These are phyloP conservation scores for Aptenodytes patagonicus DNA, from an alignment of 2,113 vertebrate genomes.

Conservation along the genomic window DNA sequence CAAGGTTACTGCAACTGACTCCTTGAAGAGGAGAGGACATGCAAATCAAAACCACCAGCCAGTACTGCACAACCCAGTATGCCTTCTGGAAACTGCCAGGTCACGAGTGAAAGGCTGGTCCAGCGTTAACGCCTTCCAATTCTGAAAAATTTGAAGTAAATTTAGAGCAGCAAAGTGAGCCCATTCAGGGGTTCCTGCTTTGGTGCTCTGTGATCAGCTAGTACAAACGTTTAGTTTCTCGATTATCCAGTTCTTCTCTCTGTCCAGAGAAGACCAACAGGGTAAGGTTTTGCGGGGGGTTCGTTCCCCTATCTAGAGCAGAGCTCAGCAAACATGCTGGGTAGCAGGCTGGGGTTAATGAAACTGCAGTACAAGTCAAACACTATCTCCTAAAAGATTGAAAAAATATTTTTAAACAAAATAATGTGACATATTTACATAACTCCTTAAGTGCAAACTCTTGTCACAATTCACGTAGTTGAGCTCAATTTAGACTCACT, in stretches of 20 bases:
- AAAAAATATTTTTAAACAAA: conserved; percentile 75
- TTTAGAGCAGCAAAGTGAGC: not conserved
- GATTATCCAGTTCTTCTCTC: not conserved
- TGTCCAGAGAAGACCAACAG: not conserved
- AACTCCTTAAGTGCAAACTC: conserved; percentile 88
- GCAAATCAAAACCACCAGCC: not conserved
- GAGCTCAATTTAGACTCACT: conserved; percentile 69
- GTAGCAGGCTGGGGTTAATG: conserved; percentile 28
- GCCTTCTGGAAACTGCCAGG: not conserved
- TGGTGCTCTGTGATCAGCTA: not conserved
- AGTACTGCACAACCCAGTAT: not conserved
- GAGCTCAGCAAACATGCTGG: conserved; percentile 2
- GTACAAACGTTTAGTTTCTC: not conserved
- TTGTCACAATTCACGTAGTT: conserved; percentile 82
- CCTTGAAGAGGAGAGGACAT: not conserved
- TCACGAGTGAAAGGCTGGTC: not conserved
- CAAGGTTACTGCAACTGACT: not conserved
- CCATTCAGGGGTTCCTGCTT: not conserved
- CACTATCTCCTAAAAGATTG: conserved; percentile 65
- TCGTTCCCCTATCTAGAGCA: not conserved
- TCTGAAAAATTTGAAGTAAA: not conserved
- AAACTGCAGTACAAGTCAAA: conserved; percentile 58
- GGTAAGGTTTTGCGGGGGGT: not conserved
- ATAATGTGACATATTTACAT: conserved; percentile 81
- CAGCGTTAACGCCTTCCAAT: not conserved